A percentile compares a stretch with the other conserved stretches of the same genome.
Evolutionary conservation across 2,888 invertebrate genomes (phyloP).

Genomic region (Cheilosia vernalis): DNA sequence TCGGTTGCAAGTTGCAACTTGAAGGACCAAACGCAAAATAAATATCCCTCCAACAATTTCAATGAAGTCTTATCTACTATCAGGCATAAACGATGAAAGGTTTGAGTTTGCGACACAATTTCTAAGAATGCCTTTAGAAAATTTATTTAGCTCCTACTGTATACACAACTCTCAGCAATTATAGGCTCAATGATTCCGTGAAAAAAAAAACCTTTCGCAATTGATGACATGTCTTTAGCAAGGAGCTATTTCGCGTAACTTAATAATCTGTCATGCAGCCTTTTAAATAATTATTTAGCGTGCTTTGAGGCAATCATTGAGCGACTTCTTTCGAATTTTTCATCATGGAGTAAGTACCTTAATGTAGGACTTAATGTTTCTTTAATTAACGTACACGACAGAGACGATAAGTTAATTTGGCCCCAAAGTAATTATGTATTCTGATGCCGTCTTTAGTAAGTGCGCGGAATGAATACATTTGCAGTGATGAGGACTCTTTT

Average conservation of each 20-base stretch:
- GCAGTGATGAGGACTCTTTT: not conserved
- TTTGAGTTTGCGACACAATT: too few species aligned
- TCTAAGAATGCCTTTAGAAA: too few species aligned
- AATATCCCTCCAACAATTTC: too few species aligned
- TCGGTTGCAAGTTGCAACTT: too few species aligned
- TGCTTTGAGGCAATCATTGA: slow-evolving; percentile 31
- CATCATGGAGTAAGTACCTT: slow-evolving; percentile 28
- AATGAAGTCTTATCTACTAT: too few species aligned
- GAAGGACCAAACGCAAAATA: too few species aligned
- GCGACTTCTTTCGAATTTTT: slow-evolving; percentile 25
- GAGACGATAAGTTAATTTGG: slow-evolving; percentile 44
- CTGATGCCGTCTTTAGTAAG: slow-evolving; percentile 16
- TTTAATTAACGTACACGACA: slow-evolving; percentile 52
- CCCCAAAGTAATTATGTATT: slow-evolving; percentile 32
- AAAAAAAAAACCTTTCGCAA: not conserved
- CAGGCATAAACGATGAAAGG: too few species aligned
- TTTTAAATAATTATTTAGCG: slow-evolving; percentile 50
- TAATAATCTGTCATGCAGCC: slow-evolving; percentile 30
- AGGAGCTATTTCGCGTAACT: slow-evolving; percentile 4
- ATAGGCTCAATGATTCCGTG: too few species aligned
- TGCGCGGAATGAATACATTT: slow-evolving; percentile 12
- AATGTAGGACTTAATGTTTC: slow-evolving; percentile 41
- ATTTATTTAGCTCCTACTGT: too few species aligned
- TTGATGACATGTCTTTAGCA: not conserved
- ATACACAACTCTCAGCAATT: too few species aligned